Evolutionary conservation across 2,888 invertebrate genomes (phyloP).

Genomic region (Ophion ellenae): DNA sequence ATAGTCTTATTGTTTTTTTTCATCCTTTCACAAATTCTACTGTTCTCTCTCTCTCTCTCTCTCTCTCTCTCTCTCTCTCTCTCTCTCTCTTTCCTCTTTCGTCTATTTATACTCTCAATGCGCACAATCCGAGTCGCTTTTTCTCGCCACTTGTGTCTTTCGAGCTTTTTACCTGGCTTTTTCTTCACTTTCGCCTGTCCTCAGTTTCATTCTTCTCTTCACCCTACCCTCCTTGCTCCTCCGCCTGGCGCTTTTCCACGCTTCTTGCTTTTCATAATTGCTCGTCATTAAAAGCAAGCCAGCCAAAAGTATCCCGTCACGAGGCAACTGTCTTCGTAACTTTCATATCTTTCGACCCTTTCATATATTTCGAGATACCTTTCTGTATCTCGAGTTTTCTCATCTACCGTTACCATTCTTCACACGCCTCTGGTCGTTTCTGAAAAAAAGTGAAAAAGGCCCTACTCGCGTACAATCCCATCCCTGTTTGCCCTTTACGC

Average conservation of each 20-base stretch:
- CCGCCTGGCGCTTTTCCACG: constrained; percentile 18
- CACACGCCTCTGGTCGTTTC: too few species aligned
- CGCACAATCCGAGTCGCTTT: constrained; percentile 56
- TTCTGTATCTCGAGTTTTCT: constrained; percentile 18
- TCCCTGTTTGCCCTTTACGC: too few species aligned
- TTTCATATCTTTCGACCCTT: constrained; percentile 61
- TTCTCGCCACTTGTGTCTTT: constrained; percentile 61
- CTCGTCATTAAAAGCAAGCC: constrained; percentile 72
- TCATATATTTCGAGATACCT: constrained; percentile 37
- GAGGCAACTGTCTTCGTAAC: constrained; percentile 67
- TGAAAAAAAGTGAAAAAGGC: too few species aligned
- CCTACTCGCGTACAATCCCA: too few species aligned
- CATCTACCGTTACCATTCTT: too few species aligned
- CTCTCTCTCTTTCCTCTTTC: constrained; percentile 1
- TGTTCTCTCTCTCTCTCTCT: too few species aligned
- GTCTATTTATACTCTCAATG: constrained; percentile 47
- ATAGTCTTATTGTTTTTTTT: background rate
- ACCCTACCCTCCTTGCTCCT: constrained; percentile 50
- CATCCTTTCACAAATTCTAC: background rate
- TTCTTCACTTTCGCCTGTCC: constrained; percentile 41
- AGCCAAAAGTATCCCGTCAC: constrained; percentile 59
- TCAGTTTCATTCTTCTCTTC: constrained; percentile 22
- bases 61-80: too few species aligned
- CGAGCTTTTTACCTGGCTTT: constrained; percentile 48
- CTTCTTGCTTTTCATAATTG: constrained; percentile 71